Evolutionary conservation across 1,140 invertebrate genomes (phyloP).

Genomic region (Phocides pigmalion): DNA sequence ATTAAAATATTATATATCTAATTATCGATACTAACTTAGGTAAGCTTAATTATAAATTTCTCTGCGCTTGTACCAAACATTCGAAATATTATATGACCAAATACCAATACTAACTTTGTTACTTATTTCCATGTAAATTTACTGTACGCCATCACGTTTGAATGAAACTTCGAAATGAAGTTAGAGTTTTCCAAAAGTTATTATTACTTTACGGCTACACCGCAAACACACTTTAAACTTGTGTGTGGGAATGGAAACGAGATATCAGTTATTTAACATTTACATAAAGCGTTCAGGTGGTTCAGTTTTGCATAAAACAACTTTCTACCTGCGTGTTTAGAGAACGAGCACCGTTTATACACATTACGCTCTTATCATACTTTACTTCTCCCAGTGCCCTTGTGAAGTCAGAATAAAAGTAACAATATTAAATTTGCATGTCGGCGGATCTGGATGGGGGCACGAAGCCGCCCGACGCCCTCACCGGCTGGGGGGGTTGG

Average conservation of each 20-base stretch:
- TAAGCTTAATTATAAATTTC: too few relatives aligned
- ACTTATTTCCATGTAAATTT: background rate
- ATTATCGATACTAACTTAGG: conserved; percentile 3
- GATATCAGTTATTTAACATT: conserved; percentile 34
- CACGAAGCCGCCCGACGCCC: conserved; percentile 28
- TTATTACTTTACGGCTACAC: conserved; percentile 28
- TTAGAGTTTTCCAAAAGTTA: conserved; percentile 26
- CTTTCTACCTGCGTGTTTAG: conserved; percentile 32
- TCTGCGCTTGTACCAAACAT: too few relatives aligned
- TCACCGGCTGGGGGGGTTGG: conserved; percentile 32
- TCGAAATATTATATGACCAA: background rate
- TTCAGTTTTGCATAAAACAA: conserved; percentile 34
- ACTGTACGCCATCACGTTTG: conserved; percentile 1
- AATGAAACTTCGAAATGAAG: conserved; percentile 15
- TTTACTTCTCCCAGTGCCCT: conserved; percentile 69
- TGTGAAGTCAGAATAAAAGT: conserved; percentile 72
- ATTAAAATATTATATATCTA: background rate
- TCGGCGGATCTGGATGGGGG: conserved; percentile 48
- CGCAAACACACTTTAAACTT: conserved; percentile 24
- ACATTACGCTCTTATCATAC: conserved; percentile 53
- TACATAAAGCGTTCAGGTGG: conserved; percentile 31
- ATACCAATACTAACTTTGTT: conserved; percentile 5
- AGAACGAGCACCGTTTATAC: conserved; percentile 31
- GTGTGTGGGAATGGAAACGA: conserved; percentile 31
- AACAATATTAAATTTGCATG: conserved; percentile 79